These are phyloP conservation scores for Spizaetus ornatus DNA, from an alignment of 2,113 vertebrate species.

Conservation along the genomic window DNA sequence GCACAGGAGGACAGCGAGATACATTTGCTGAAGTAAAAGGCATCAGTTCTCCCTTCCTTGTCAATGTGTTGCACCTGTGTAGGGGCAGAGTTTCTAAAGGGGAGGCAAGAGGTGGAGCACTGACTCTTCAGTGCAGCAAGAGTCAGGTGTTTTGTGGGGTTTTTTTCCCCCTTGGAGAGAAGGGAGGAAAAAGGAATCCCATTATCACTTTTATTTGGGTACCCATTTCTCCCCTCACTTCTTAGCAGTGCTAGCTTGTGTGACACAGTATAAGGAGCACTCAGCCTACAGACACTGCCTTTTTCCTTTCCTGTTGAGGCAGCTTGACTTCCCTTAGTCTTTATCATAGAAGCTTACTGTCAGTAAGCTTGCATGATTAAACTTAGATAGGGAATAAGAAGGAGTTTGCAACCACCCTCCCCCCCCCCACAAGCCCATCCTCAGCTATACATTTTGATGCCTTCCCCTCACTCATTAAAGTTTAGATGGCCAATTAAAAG, in stretches of 20 bases:
- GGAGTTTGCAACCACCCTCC: not conserved
- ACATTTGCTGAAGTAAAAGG: not conserved
- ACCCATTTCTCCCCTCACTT: not conserved
- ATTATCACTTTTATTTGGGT: not conserved
- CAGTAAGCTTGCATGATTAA: not conserved
- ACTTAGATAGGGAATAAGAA: not conserved
- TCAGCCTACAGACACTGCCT: not conserved
- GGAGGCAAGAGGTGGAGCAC: not conserved
- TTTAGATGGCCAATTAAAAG: not conserved
- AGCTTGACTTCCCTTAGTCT: not conserved
- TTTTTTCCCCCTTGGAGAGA: too few species aligned
- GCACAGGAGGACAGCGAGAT: not conserved
- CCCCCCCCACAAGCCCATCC: not conserved
- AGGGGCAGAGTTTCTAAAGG: not conserved
- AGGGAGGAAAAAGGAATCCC: not conserved
- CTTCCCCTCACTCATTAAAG: not conserved
- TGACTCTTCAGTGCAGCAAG: not conserved
- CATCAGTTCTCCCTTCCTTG: not conserved
- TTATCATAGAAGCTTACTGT: not conserved
- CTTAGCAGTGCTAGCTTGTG: not conserved
- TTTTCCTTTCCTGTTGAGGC: not conserved
- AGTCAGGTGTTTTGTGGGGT: not conserved
- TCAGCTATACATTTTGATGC: not conserved
- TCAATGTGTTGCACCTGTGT: not conserved
- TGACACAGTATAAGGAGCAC: not conserved